Base-by-base conservation (phyloP, 2,888 invertebrate genomes). In the Dicycla oo region DNA sequence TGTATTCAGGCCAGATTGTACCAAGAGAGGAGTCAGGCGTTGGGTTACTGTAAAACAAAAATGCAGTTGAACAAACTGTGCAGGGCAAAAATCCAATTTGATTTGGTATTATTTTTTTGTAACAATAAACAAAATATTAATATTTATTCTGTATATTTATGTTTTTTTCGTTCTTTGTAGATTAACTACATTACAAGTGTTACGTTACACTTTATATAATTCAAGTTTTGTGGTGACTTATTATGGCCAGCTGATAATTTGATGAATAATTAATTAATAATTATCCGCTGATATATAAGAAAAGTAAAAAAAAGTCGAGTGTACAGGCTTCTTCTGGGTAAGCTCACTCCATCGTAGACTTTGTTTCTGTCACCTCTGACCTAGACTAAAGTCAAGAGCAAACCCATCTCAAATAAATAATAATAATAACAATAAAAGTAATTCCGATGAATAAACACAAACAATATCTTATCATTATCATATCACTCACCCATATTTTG, bases 1-100 rank as follows among this genome's bases (percentile, higher is more conserved):
- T 84, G 64, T 91, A 94, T 65, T 91, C 84, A 0, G 91, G 91
- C 93, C 94, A 94, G 2, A 34, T 83, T 8, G 87, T 85, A 3
- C 89, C 69, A 34, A 73, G 30, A 20, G 73, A 13, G 15, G 57
- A 77, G 51, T 77, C 77, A 20, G 73, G 69, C 11, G 73, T 73
- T 30, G 73, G 73, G 20, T 38, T 77, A 0, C 73, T 77, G 51
- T 30, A 38, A 72, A 45, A 13, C 13, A 11, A 34, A 7, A 38
- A 10, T 11, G 13, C 1, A 15, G 3, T 53, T 45, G 6, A 58
- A 58, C 15, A 34, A n/a, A 43, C 1, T 26, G 20, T 49, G 18
- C 34, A 15, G 11, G 8, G 8, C 2, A 8, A 34, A 34, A 5
- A 23, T 26, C 4, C 3, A 4, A 61, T 2, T 30, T 62, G 3